A percentile compares a stretch with the other conserved stretches of the same genome.
Conservation (phyloP, 2,113 vertebrate genomes). For the Myiagra hebetior region DNA sequence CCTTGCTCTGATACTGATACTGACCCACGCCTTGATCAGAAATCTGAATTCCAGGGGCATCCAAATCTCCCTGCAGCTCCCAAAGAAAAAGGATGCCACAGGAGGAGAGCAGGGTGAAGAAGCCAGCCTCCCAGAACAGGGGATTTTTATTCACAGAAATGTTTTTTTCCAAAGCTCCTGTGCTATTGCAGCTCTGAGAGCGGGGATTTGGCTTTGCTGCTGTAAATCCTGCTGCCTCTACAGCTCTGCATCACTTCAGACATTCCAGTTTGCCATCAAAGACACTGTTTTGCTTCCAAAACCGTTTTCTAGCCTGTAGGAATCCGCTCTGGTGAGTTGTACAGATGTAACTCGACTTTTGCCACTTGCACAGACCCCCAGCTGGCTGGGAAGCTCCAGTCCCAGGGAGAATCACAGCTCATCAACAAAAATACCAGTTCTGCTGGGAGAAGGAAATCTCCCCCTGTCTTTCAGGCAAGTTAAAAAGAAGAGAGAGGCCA, state of each 20-base stretch:
- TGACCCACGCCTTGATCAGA: neutral
- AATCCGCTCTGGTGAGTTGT: rapidly evolving
- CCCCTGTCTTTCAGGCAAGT: neutral
- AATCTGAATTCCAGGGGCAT: neutral
- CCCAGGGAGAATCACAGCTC: neutral
- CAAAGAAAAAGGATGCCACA: neutral
- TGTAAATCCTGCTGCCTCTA: neutral
- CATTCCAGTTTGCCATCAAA: neutral
- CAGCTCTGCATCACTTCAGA: neutral
- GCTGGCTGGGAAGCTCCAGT: neutral
- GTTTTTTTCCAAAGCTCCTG: neutral
- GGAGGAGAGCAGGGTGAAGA: neutral
- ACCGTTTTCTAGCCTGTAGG: neutral
- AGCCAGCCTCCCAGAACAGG: neutral
- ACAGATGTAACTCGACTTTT: neutral
- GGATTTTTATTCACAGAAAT: neutral
- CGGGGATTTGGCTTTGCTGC: neutral
- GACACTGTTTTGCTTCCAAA: neutral
- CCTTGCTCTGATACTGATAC: neutral
- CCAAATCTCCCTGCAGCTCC: neutral
- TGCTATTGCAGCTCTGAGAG: neutral
- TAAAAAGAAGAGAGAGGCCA: neutral
- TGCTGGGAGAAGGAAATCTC: neutral
- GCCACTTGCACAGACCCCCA: neutral
- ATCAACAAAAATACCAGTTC: neutral